Conservation (phyloP, 2,113 vertebrate genomes). For the Odontesthes bonariensis region DNA sequence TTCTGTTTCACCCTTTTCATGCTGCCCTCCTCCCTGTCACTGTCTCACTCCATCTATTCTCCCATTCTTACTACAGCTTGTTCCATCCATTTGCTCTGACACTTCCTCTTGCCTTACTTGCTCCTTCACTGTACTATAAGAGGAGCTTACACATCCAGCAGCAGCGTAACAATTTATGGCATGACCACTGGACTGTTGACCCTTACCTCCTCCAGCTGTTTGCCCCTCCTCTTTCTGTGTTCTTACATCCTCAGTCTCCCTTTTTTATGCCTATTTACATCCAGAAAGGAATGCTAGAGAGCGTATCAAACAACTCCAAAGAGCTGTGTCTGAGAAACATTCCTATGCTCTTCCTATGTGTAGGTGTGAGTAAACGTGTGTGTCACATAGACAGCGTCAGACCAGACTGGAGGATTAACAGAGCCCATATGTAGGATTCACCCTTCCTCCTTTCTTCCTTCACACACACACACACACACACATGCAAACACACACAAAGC, state of each 20-base stretch:
- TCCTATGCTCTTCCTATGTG: slow-evolving; percentile 40
- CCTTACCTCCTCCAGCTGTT: slow-evolving; percentile 66
- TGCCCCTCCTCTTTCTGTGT: slow-evolving; percentile 18
- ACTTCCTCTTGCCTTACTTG: neutral
- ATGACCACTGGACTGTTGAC: slow-evolving; percentile 53
- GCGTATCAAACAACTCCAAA: slow-evolving; percentile 42
- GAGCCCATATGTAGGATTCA: slow-evolving; percentile 51
- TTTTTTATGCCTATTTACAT: slow-evolving; percentile 38
- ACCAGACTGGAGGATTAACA: slow-evolving; percentile 67
- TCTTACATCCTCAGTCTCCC: slow-evolving; percentile 16
- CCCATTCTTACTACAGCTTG: slow-evolving; percentile 1
- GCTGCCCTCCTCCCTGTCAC: slow-evolving; percentile 29
- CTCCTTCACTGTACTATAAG: slow-evolving; percentile 27
- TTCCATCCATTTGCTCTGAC: neutral
- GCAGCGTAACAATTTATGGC: slow-evolving; percentile 54
- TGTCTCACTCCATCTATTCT: slow-evolving; percentile 8
- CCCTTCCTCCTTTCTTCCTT: slow-evolving; percentile 5
- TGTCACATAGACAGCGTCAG: slow-evolving; percentile 48
- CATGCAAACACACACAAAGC: slow-evolving; percentile 20
- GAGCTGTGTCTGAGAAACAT: slow-evolving; percentile 59
- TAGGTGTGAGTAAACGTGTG: slow-evolving; percentile 38
- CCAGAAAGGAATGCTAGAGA: slow-evolving; percentile 30
- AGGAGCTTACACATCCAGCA: slow-evolving; percentile 27
- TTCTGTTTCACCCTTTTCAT: slow-evolving; percentile 14
- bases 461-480: slow-evolving; percentile 27